Evolutionary conservation across 2,113 vertebrate genomes (phyloP), one percentile per base, ranked within the genome.

Genomic region (Urocitellus parryii): DNA sequence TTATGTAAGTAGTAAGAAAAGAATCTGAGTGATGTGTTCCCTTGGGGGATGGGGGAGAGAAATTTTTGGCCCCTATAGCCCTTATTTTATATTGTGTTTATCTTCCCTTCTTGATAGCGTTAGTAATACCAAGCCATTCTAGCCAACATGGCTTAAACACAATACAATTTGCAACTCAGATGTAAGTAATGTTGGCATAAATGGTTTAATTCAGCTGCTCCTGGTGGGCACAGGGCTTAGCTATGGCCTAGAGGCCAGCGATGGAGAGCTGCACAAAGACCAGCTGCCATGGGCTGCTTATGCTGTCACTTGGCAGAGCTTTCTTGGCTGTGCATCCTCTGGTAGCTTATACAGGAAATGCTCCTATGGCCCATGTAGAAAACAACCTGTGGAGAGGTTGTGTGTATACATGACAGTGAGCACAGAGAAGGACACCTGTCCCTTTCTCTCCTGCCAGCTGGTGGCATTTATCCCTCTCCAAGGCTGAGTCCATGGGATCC

Each of bases 1-100:
- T 96, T 98, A 70, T 82, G 98, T 98, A 97, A 97, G 98, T 98
- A 97, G 98, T 98, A 98, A 98, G 98, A 98, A 98, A 98, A 99
- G 98, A 99, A 99, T 99, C 98, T 99, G 98, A 98, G 98, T 94
- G 67, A 88, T 68, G 18, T 12, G 65, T 79, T 81, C 83, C 92
- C 65, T 25, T 17, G 13, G 29, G 42, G 53, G 67, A 29, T 39
- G 32, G 56, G 45, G 39, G 39, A 63, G 32, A 78, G 34, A 76
- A 65, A 58, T 24, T 51, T 67, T 70, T 34, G 76, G 37, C 65
- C 92, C 79, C 34, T 17, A 0, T 4, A 39, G n/a, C 85, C 88
- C 39, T 65, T 82, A 65, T 90, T 92, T 74, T 53, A 24, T 25
- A 8, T 42, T 22, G 20, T 14, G 24, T 14, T 51, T 81, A 32